Conservation (phyloP, 2,888 invertebrate species). For the Dinocampus coccinellae region DNA sequence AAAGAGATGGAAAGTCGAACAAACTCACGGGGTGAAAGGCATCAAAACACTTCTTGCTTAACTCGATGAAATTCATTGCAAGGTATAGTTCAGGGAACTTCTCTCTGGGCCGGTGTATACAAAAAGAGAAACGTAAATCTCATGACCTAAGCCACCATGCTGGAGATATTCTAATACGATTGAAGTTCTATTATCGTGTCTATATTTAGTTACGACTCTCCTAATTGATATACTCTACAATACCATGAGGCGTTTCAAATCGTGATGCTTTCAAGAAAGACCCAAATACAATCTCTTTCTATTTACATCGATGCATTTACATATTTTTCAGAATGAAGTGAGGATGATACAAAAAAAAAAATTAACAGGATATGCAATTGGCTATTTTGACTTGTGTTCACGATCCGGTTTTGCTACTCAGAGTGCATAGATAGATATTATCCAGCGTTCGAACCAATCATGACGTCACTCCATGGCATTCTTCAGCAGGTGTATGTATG, state of each 20-base stretch:
- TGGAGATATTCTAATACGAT: background rate
- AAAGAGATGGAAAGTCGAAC: conserved; percentile 59
- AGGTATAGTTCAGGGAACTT: conserved; percentile 12
- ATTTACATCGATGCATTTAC: too few relatives aligned
- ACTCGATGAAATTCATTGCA: conserved; percentile 5
- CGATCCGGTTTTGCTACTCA: background rate
- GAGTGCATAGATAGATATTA: background rate
- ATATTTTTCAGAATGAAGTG: too few relatives aligned
- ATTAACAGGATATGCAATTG: background rate
- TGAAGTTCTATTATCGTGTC: background rate
- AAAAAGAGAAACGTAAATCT: conserved; percentile 3
- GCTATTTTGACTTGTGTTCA: background rate
- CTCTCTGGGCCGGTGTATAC: background rate
- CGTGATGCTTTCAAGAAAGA: background rate
- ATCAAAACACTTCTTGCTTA: conserved; percentile 12
- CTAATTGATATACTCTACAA: background rate
- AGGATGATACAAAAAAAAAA: background rate
- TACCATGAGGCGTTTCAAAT: background rate
- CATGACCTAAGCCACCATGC: background rate
- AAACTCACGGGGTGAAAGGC: conserved; percentile 55
- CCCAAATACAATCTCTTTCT: background rate
- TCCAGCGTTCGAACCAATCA: background rate
- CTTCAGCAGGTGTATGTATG: conserved; percentile 8
- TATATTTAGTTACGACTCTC: background rate
- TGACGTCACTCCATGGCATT: background rate